Percentiles rank a stretch among this genome's conserved stretches.
phyloP scores from a whole-genome alignment of 2,113 vertebrate genomes.

The Sphyrna mokarran region DNA sequence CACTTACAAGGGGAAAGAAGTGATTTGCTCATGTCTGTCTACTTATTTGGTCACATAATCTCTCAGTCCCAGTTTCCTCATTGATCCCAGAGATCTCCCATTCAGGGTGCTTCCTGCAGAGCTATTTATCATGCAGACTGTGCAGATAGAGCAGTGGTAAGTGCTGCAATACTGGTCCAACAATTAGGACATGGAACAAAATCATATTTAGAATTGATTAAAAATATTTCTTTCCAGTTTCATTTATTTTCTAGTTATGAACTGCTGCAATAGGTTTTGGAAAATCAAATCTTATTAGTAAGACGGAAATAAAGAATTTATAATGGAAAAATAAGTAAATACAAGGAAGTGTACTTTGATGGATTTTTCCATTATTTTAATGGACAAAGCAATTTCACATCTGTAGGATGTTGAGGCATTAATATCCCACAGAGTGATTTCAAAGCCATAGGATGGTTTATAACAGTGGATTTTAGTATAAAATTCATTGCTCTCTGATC shows the following conservation, averaged over 20 bases:
- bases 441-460: neutral
- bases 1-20: too few relatives aligned
- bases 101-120: neutral
- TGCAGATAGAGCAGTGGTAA: too few relatives aligned
- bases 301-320: neutral
- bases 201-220: neutral
- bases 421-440: neutral
- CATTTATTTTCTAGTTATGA: neutral
- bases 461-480: neutral
- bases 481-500: neutral
- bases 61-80: too few relatives aligned
- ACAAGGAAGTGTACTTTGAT: neutral
- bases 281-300: neutral
- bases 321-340: neutral
- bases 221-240: neutral
- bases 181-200: neutral
- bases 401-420: neutral
- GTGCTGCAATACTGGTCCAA: neutral
- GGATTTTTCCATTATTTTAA: constrained; percentile 6
- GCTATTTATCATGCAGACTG: too few relatives aligned
- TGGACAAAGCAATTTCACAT: neutral
- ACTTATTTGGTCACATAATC: too few relatives aligned
- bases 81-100: too few relatives aligned
- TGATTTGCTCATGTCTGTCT: too few relatives aligned
- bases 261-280: neutral